Evolutionary conservation across 2,797 vertebrate species (phyloP).

Genomic region (Myotis findleyi): DNA sequence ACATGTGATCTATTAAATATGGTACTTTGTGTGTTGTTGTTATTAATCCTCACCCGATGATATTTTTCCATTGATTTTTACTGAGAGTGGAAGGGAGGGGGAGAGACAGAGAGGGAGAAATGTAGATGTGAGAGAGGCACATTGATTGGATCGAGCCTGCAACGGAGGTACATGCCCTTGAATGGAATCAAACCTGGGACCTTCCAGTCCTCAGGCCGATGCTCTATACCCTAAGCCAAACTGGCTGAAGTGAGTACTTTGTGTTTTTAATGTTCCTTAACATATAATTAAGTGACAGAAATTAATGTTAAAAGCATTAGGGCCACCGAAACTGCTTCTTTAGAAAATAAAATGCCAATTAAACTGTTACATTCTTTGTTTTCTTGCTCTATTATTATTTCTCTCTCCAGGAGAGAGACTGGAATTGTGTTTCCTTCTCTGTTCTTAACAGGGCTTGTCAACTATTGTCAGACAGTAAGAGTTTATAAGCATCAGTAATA

Average conservation of each 20-base stretch:
- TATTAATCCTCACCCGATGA: too few species aligned
- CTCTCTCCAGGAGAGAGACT: background rate
- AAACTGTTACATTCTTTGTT: background rate
- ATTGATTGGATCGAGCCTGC: too few species aligned
- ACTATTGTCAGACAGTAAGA: background rate
- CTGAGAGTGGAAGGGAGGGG: too few species aligned
- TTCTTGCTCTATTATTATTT: constrained; percentile 20
- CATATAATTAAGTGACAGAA: constrained; percentile 22
- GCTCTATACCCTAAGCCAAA: too few species aligned
- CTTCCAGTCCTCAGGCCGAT: too few species aligned
- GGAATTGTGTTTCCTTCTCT: background rate
- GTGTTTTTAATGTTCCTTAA: constrained; percentile 28
- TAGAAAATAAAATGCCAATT: constrained; percentile 38
- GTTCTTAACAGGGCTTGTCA: background rate
- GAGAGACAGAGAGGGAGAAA: too few species aligned
- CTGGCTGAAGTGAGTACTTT: background rate
- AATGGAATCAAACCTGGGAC: too few species aligned
- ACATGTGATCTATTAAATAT: background rate
- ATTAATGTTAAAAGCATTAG: background rate
- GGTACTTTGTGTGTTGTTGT: background rate
- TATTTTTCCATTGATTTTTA: too few species aligned
- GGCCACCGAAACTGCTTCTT: constrained; percentile 35
- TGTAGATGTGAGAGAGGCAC: too few species aligned
- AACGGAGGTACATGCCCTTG: too few species aligned
- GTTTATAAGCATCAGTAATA: background rate